Evolutionary conservation across 1,140 invertebrate genomes (phyloP), one percentile per base, ranked within the genome.

Genomic region (Pogonomyrmex barbatus): DNA sequence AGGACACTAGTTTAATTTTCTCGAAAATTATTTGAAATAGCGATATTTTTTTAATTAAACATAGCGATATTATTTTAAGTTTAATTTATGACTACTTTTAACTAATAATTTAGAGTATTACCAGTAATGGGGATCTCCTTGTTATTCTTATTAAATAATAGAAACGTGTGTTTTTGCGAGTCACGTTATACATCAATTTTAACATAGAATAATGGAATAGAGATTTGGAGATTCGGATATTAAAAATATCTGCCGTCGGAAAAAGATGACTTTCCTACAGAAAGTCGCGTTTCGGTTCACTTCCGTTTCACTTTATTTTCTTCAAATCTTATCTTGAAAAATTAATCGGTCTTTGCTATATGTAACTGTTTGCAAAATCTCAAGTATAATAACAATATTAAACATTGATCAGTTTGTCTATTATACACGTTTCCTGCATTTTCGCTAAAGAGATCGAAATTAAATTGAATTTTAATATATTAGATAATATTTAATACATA

Each of bases 191-290:
- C 33, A 71, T 54, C 36, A 36, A 9, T 1, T 62, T 75, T 45
- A 45, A 1, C 6, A 12, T 2, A n/a, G 47, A 75, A 50, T 86
- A 67, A 81, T 24, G 67, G 67, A 77, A 73, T 39, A 33, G 12
- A 30, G 83, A 86, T 75, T 86, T 76, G 67, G 24, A 24, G 24
- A 24, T 90, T 90, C 91, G 92, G 92, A 94, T 94, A 93, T 94
- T 94, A 94, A 92, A 94, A 93, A 93, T 93, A 93, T 93, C 88
- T 93, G 91, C 79, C 85, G 87, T 76, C 82, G 71, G 73, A 81
- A 89, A 89, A 82, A 73, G 76, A 81, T 88, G 88, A 24, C 24
- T 24, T 24, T 24, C 24, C 24, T 42, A 12, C 24, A 24, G 83
- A 90, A 84, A 91, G 24, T 93, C 88, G 89, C 90, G 91, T 91